Evolutionary conservation across 2,888 invertebrate genomes (phyloP).

Genomic region (Lepidocyrtinus sp.): DNA sequence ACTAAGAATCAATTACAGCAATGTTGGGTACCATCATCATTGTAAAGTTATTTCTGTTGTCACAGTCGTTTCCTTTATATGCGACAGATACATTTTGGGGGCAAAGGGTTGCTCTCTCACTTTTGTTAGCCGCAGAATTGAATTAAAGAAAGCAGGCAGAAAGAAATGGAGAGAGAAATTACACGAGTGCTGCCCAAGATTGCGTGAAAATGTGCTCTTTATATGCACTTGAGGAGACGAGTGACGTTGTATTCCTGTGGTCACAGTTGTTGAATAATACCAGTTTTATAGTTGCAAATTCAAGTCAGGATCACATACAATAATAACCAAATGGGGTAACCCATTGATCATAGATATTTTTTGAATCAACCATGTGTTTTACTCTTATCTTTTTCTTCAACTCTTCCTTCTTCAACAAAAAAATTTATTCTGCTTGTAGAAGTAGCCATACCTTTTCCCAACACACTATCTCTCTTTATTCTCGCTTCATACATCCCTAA

Average conservation of each 20-base stretch:
- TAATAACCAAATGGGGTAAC: constrained; percentile 70
- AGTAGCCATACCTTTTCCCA: constrained; percentile 50
- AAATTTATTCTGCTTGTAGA: neutral
- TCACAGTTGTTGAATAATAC: constrained; percentile 71
- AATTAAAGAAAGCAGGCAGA: constrained; percentile 13
- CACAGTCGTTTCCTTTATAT: constrained; percentile 47
- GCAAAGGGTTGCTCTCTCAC: constrained; percentile 38
- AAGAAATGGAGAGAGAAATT: constrained; percentile 35
- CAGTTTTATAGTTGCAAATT: constrained; percentile 71
- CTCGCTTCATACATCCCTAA: constrained; percentile 64
- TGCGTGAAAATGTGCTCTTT: constrained; percentile 71
- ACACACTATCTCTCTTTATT: constrained; percentile 36
- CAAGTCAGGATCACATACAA: constrained; percentile 70
- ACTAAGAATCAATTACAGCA: constrained; percentile 55
- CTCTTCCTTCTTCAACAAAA: constrained; percentile 25
- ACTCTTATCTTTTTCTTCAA: constrained; percentile 38
- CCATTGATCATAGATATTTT: constrained; percentile 70
- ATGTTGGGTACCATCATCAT: constrained; percentile 30
- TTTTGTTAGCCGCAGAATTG: neutral
- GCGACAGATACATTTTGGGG: constrained; percentile 49
- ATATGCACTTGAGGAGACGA: constrained; percentile 70
- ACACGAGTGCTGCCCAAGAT: constrained; percentile 66
- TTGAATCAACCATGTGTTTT: constrained; percentile 62
- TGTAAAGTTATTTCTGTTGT: constrained; percentile 47
- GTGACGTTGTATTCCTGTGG: constrained; percentile 69